Base-by-base conservation (phyloP, 1,140 invertebrate species). In the Bombus ignitus region DNA sequence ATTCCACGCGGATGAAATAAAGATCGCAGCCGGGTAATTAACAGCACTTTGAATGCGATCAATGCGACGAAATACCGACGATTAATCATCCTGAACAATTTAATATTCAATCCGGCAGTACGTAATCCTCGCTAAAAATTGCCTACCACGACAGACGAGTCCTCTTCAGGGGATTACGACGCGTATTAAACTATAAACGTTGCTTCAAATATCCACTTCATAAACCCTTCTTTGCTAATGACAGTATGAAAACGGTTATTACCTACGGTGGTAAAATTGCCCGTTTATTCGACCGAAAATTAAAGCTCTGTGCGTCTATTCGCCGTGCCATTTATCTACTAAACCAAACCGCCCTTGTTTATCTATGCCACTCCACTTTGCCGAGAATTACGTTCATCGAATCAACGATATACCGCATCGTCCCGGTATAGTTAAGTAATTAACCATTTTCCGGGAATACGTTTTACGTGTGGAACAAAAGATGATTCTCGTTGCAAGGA, bases 11-110 rank as follows among this genome's bases (percentile, higher is more conserved):
- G 9, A 12, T 32, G n/a, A 53, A 85, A 80, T 62, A 85, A 85
- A 80, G 76, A 85, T 72, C 32, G 83, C 57, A 39, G 39, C 25
- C 25, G 4, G 68, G 9, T 65, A 65, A 85, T 80, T 85, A 80
- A 85, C 75, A 35, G 47, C 39, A 18, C 13, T 71, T 73, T 47
- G 22, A n/a, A 15, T 37, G 32, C 75, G 35, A 62, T 28, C 22
- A 12, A 35, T 57, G 4, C 62, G 44, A 39, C 18, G 35, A 68
- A 70, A 57, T 42, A 39, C 9, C 44, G 44, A 0, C 44, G 37
- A 25, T 66, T 83, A 83, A 83, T 83, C 35, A 42, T 13, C 25
- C 12, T 25, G 39, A n/a, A 72, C 70, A 28, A 42, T 84, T 78
- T 35, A 57, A 78, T 70, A 42, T 77, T 70, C 44, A 15, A 70